These are phyloP conservation scores for Galaxias olidus DNA, from an alignment of 2,797 vertebrate species.

Conservation along the genomic window DNA sequence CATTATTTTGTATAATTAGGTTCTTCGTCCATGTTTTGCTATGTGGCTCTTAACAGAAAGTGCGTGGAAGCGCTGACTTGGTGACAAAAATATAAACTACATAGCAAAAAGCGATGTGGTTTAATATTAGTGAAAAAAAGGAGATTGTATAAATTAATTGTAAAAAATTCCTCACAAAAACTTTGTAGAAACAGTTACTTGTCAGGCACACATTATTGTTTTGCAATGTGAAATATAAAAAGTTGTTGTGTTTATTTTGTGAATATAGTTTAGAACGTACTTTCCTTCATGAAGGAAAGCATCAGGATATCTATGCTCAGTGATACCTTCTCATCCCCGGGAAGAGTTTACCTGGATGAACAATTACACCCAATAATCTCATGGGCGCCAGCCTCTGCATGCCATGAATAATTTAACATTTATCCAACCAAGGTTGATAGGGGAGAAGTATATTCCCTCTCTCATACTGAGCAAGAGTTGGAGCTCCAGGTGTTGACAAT, in stretches of 20 bases:
- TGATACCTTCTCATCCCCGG: slow-evolving; percentile 34
- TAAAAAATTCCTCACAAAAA: no score
- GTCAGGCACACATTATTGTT: no score
- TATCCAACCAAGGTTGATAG: slow-evolving; percentile 63
- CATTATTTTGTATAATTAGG: no score
- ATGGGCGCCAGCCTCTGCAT: slow-evolving; percentile 55
- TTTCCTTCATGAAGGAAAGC: slow-evolving; percentile 46
- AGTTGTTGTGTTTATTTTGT: slow-evolving; percentile 22
- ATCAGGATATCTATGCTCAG: slow-evolving; percentile 40
- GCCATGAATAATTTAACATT: slow-evolving; percentile 69
- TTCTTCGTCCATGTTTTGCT: no score
- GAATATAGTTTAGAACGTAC: not conserved
- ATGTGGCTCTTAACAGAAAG: no score
- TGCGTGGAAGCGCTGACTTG: no score
- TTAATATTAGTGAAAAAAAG: no score
- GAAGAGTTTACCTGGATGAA: slow-evolving; percentile 47
- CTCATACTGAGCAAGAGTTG: slow-evolving; percentile 36
- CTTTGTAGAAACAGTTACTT: no score
- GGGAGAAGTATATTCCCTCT: slow-evolving; percentile 46
- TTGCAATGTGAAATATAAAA: not conserved
- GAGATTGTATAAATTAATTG: no score
- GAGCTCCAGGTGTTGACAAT: slow-evolving; percentile 33
- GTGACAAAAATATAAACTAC: no score
- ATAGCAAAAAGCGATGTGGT: no score
- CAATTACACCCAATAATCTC: slow-evolving; percentile 69